Evolutionary conservation across 2,888 invertebrate species (phyloP).

Genomic region (Scotopteryx bipunctaria): DNA sequence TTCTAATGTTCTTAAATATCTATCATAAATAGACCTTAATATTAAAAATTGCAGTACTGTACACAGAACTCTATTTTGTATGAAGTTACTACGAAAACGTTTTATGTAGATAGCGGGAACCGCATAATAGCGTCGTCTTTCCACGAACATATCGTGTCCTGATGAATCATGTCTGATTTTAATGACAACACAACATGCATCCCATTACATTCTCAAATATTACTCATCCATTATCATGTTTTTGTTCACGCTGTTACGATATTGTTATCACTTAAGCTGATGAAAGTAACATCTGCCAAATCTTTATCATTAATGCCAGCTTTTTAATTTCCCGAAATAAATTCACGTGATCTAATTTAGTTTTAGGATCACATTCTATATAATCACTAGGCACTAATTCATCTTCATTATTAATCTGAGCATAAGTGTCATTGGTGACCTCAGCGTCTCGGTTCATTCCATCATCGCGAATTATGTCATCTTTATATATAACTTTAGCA

Average conservation of each 20-base stretch:
- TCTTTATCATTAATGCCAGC: not conserved
- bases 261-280: too few relatives aligned
- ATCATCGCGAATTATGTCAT: slow-evolving; percentile 23
- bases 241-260: not conserved
- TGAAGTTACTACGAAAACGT: not conserved
- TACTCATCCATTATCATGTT: slow-evolving; percentile 8
- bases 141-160: slow-evolving; percentile 25
- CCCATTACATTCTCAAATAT: not conserved
- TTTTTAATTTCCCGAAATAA: not conserved
- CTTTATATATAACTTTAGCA: slow-evolving; percentile 23
- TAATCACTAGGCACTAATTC: not conserved
- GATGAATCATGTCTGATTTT: slow-evolving; percentile 26
- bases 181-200: slow-evolving; percentile 16
- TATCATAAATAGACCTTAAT: not conserved
- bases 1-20: too few relatives aligned
- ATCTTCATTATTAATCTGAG: slow-evolving; percentile 13
- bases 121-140: slow-evolving; percentile 9
- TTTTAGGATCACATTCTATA: not conserved
- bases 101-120: not conserved
- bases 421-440: slow-evolving; percentile 10
- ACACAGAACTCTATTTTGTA: too few relatives aligned
- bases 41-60: too few relatives aligned
- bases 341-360: slow-evolving; percentile 1
- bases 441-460: slow-evolving; percentile 7
- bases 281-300: not conserved